Conservation (phyloP, 2,888 invertebrate genomes). For the Polymixis lichenea region DNA sequence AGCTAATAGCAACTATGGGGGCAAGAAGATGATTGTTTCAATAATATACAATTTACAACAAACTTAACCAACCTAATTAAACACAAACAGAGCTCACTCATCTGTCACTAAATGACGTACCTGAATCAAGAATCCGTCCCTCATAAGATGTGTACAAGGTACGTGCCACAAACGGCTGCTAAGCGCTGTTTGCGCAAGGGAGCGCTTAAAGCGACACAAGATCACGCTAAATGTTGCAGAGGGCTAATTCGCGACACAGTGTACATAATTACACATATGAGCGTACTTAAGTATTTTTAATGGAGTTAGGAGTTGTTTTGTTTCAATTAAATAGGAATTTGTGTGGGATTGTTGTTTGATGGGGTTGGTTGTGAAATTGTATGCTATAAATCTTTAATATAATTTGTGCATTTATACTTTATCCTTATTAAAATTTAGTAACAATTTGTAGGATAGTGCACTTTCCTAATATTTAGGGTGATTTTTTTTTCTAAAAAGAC, state of each 20-base stretch:
- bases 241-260: conserved; percentile 70
- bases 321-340: conserved; percentile 34
- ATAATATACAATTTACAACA: neutral
- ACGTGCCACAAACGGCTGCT: conserved; percentile 64
- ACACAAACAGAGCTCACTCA: conserved; percentile 41
- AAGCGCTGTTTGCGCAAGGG: conserved; percentile 71
- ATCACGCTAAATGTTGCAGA: conserved; percentile 71
- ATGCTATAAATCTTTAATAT: neutral
- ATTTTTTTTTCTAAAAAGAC: too few species aligned
- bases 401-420: neutral
- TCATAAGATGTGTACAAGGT: conserved; percentile 63
- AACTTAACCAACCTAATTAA: conserved; percentile 11
- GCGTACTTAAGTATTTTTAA: conserved; percentile 67
- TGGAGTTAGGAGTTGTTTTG: conserved; percentile 52
- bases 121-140: conserved; percentile 46
- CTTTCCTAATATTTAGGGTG: too few species aligned
- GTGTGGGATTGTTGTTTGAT: conserved; percentile 12
- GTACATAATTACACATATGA: conserved; percentile 69
- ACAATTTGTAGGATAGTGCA: neutral
- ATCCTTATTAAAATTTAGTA: neutral
- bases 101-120: conserved; percentile 41
- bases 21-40: neutral
- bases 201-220: conserved; percentile 69
- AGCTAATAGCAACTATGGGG: too few species aligned
- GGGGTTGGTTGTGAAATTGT: conserved; percentile 14